phyloP scores from a whole-genome alignment of 2,113 vertebrate species.

The Aleadryas rufinucha region DNA sequence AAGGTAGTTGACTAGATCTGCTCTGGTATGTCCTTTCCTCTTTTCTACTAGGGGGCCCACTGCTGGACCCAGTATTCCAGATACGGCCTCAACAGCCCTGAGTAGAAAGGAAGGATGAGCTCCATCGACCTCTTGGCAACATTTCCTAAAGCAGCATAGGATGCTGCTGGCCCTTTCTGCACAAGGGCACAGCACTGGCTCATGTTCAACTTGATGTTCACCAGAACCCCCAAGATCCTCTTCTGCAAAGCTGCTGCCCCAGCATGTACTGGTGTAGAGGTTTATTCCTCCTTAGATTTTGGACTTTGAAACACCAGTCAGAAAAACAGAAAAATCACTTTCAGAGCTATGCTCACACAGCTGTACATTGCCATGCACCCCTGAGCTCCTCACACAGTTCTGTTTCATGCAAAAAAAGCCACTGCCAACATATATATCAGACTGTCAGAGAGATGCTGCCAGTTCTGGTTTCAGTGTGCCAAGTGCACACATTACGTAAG shows the following conservation, averaged over 20 bases:
- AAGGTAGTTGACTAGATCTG: not conserved
- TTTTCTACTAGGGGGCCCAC: not conserved
- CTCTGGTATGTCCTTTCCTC: not conserved
- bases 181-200: not conserved
- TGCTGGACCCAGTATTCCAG: not conserved
- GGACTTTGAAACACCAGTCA: not conserved
- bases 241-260: not conserved
- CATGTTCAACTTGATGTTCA: not conserved
- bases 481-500: slow-evolving; percentile 10
- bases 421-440: slow-evolving; percentile 12
- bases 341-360: not conserved
- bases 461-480: slow-evolving; percentile 12
- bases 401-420: not conserved
- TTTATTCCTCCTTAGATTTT: not conserved
- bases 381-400: not conserved
- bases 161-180: not conserved
- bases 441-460: not conserved
- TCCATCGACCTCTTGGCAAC: not conserved
- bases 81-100: accelerated
- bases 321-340: not conserved
- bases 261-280: not conserved
- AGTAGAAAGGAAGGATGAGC: not conserved
- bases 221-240: not conserved
- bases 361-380: not conserved
- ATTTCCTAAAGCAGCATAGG: not conserved